Conservation (phyloP, 2,888 invertebrate species). For the Dicycla oo region DNA sequence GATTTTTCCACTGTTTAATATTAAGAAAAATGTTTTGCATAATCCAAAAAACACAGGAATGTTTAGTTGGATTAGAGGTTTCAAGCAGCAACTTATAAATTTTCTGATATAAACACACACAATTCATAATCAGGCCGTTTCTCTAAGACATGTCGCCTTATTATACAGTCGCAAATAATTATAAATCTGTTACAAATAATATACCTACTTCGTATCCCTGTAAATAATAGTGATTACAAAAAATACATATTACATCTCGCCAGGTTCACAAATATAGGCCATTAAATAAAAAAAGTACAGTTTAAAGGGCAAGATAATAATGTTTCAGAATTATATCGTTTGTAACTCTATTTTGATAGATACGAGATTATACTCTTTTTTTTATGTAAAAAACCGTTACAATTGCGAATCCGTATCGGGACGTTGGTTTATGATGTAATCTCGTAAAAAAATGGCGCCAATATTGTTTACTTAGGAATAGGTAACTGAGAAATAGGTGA, state of each 20-base stretch:
- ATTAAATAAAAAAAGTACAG: conserved; percentile 35
- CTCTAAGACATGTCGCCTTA: conserved; percentile 60
- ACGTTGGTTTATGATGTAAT: conserved; percentile 16
- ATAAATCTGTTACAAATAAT: conserved; percentile 63
- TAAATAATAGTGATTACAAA: conserved; percentile 57
- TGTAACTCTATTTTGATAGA: conserved; percentile 45
- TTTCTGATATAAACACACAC: conserved; percentile 82
- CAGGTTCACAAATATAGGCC: conserved; percentile 20
- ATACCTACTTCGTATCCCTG: conserved; percentile 60
- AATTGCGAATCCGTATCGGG: conserved; percentile 18
- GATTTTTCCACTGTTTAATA: conserved; percentile 66
- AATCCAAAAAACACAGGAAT: conserved; percentile 74
- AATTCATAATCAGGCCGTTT: conserved; percentile 76
- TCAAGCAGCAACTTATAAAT: conserved; percentile 59
- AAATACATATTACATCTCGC: no score
- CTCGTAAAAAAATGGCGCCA: conserved; percentile 57
- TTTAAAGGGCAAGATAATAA: conserved; percentile 58
- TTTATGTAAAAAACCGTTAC: conserved; percentile 28
- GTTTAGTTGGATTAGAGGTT: conserved; percentile 69
- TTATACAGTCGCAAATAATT: conserved; percentile 62
- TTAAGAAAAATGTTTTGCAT: conserved; percentile 58
- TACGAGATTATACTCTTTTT: conserved; percentile 37
- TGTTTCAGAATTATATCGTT: conserved; percentile 33
- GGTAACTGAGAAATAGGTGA: conserved; percentile 4
- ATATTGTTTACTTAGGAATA: conserved; percentile 23